phyloP scores from a whole-genome alignment of 53 echinoderm and acorn worm genomes.

The Astropecten irregularis region DNA sequence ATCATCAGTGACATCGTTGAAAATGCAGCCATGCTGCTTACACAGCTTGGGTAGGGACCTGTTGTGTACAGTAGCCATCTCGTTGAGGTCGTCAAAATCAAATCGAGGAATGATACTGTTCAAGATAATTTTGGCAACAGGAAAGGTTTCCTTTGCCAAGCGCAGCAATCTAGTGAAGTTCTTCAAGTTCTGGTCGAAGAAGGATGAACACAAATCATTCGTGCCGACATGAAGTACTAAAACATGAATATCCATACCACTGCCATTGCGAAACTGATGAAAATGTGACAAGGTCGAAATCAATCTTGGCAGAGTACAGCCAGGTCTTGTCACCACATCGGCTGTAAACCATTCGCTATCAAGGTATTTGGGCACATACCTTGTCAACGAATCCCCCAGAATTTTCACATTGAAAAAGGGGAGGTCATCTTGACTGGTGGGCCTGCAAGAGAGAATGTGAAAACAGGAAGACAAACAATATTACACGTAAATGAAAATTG shows the following conservation, averaged over 20 bases:
- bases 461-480: neutral
- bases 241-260: neutral
- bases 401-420: neutral
- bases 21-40: neutral
- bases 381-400: constrained; percentile 4
- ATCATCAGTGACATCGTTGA: neutral
- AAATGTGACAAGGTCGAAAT: neutral
- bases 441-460: neutral
- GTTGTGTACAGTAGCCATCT: neutral
- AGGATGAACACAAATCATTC: neutral
- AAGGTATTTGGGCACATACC: neutral
- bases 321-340: neutral
- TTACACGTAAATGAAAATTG: no score
- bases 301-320: no score
- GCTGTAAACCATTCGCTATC: constrained; percentile 7
- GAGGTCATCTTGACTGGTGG: neutral
- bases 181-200: neutral
- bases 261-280: neutral
- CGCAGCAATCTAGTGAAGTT: neutral
- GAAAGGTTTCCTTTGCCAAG: neutral
- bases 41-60: neutral
- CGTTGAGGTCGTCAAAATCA: neutral
- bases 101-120: neutral
- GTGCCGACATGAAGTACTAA: no score
- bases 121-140: neutral